Base-by-base conservation (phyloP, 2,113 vertebrate species). In the Dinomys branickii region DNA sequence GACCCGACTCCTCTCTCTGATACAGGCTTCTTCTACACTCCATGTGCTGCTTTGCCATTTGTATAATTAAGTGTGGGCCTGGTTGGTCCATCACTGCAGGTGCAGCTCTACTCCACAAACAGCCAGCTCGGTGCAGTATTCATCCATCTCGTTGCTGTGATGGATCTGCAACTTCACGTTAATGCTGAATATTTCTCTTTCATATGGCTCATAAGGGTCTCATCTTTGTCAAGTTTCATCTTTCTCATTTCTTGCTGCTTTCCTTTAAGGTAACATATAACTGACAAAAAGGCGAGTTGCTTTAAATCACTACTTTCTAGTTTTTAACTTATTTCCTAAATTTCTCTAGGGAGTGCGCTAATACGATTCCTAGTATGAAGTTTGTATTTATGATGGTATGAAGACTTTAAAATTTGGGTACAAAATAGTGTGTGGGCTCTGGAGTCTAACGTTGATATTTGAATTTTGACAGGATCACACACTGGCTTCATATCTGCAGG, bases 261-360 rank as follows among this genome's bases (percentile, higher is more conserved):
- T 93, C n/a, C 86, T 82, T 88, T 84, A 87, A 80, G 28, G 11
- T 81, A 91, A 89, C n/a, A 41, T 28, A 54, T 84, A 71, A 80
- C 13, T 77, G 56, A 16, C 69, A 47, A 59, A 96, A 90, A 75
- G 19, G 8, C 41, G 38, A 73, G 20, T 77, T 85, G 11, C 75
- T 89, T 87, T 82, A 77, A 54, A 71, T 90, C 17, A 52, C 8
- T 38, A 87, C 35, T 87, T 90, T 56, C 12, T 71, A 73, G 3
- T 47, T 94, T 93, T 96, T 61, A 77, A 82, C 67, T 69, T 80
- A 81, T 90, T 93, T 83, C 28, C 78, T 80, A 87, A 85, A 91
- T 77, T 94, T 89, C 81, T 95, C 84, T 28, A 54, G 24, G 4
- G 54, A 28, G 19, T 7, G n/a, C 38, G 14, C 8, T 28, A 87